Evolutionary conservation across 2,113 vertebrate genomes (phyloP).

Genomic region (Microcebus murinus): DNA sequence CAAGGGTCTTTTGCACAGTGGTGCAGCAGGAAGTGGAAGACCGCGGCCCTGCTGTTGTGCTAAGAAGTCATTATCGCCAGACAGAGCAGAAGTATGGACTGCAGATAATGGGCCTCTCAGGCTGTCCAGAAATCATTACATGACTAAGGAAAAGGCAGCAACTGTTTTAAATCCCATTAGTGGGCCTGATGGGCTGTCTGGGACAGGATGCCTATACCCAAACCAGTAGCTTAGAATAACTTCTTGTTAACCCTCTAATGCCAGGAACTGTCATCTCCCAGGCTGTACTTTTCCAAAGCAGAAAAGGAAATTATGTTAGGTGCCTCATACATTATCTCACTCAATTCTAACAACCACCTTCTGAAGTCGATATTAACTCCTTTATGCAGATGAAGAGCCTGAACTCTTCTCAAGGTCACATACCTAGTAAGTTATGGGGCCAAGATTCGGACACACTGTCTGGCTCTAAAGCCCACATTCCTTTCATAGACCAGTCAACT

Average conservation of each 20-base stretch:
- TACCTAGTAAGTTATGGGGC: background rate
- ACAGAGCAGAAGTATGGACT: constrained; percentile 82
- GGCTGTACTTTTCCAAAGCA: background rate
- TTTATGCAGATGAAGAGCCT: background rate
- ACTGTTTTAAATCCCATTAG: constrained; percentile 89
- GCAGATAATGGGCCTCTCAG: constrained; percentile 87
- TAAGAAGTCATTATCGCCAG: constrained; percentile 86
- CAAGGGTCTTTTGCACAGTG: constrained; percentile 79
- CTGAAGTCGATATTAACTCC: background rate
- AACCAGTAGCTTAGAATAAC: constrained; percentile 80
- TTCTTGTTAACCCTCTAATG: constrained; percentile 73
- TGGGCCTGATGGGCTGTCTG: constrained; percentile 86
- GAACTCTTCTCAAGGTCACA: background rate
- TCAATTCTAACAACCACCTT: constrained; percentile 18
- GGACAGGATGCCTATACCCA: constrained; percentile 82
- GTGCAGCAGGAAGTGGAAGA: constrained; percentile 81
- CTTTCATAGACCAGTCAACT: background rate
- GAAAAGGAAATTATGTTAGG: background rate
- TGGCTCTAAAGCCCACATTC: background rate
- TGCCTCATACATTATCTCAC: background rate
- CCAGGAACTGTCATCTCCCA: background rate
- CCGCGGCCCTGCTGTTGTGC: constrained; percentile 78
- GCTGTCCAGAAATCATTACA: constrained; percentile 85
- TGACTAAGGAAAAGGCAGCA: constrained; percentile 84
- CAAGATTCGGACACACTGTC: background rate